Base-by-base conservation (phyloP, 2,113 vertebrate species). In the Probosciger aterrimus region DNA sequence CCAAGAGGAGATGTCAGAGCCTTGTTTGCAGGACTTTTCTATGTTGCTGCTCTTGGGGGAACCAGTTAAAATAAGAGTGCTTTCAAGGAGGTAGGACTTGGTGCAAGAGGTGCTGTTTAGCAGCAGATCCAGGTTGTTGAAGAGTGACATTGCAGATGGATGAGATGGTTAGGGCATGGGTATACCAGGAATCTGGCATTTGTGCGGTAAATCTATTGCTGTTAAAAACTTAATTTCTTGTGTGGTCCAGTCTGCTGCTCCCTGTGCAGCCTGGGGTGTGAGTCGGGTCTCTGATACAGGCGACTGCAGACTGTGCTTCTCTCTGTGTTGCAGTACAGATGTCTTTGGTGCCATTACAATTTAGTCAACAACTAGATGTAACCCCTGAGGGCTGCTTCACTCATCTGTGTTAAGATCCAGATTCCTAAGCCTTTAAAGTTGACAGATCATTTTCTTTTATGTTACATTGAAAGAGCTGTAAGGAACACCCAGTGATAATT, bases 391-490 rank as follows among this genome's bases (percentile, higher is more conserved):
- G 75, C 85, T 90, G 14, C 75, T 93, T 70, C 82, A 11, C 37
- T 92, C 64, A 28, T 67, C 9, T 31, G 6, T 55, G 25, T 49
- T 78, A 84, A 82, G 39, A 84, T 81, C 64, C 30, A 64, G 55
- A 83, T 74, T 81, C 8, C 0, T 39, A 75, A 70, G 47, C 35
- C 62, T 94, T 86, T 78, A 70, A 80, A 88, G 71, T 33, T 92
- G 76, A 92, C 78, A 68, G 90, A 92, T 90, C 20, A n/a, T 93
- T 92, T 90, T 92, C 82, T 88, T 95, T 95, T 87, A 57, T 93
- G 50, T 91, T 67, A n/a, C 31, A 33, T 57, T 93, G 76, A 95
- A 90, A 92, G 55, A 39, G 55, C 31, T 92, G 92, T 93, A 88
- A 92, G 79, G 71, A 96, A 90, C 79, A 86, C 46, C 27, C 27